These are phyloP conservation scores for Megalops cyprinoides DNA, from an alignment of 2,797 vertebrate species.

Conservation along the genomic window DNA sequence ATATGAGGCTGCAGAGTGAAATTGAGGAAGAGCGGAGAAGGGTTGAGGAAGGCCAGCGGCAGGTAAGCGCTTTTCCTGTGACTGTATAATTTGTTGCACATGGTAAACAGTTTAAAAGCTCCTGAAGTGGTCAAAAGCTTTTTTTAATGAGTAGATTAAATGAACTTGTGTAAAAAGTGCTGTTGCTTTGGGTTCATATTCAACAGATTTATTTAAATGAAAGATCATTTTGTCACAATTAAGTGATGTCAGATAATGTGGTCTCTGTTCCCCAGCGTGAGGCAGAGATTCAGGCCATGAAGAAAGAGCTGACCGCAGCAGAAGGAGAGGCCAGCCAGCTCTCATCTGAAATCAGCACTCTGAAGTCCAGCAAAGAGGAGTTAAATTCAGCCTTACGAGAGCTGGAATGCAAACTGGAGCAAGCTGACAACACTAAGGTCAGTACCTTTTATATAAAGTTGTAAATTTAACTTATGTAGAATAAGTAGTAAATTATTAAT, in stretches of 20 bases:
- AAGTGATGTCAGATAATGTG: neutral
- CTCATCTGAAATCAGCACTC: conserved; percentile 58
- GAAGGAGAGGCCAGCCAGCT: conserved; percentile 57
- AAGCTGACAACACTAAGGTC: conserved; percentile 65
- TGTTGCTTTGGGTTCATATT: neutral
- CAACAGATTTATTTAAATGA: neutral
- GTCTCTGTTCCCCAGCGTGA: conserved; percentile 52
- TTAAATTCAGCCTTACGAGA: conserved; percentile 59
- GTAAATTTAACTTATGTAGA: neutral
- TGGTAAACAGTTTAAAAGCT: too few species aligned
- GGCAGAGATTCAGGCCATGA: conserved; percentile 56
- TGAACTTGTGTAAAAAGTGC: neutral
- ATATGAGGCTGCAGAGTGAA: conserved; percentile 55
- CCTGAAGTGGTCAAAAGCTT: too few species aligned
- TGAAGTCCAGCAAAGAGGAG: conserved; percentile 63
- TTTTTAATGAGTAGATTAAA: too few species aligned
- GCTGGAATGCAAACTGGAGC: conserved; percentile 52
- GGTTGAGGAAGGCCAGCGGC: conserved; percentile 39
- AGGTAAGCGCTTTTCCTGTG: conserved; percentile 24
- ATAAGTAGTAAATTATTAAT: neutral
- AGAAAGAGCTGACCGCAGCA: conserved; percentile 51
- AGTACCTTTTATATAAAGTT: conserved; percentile 10
- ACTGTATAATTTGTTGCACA: too few species aligned
- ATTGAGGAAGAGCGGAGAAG: conserved; percentile 48
- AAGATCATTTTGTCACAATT: neutral